Conservation (phyloP, 2,113 vertebrate species). For the Epinephelus lanceolatus region DNA sequence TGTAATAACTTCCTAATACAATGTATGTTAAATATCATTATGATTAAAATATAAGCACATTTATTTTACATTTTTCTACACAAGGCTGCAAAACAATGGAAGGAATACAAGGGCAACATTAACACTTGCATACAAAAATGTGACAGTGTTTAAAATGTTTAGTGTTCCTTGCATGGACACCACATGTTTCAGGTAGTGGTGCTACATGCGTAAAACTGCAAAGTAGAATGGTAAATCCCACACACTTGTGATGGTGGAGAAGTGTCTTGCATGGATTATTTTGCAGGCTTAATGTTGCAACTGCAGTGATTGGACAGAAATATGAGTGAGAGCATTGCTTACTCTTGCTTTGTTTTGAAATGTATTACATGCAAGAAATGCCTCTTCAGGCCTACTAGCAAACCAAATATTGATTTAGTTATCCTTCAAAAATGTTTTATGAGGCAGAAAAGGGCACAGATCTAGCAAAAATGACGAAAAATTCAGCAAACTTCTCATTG, state of each 20-base stretch:
- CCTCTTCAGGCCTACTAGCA: not conserved
- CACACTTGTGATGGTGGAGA: constrained; percentile 6
- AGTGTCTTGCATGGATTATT: not conserved
- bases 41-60: not conserved
- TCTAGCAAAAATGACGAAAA: not conserved
- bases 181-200: not conserved
- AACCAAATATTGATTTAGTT: not conserved
- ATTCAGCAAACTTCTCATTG: too few relatives aligned
- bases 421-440: not conserved
- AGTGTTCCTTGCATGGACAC: not conserved
- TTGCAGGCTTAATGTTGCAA: not conserved
- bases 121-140: not conserved
- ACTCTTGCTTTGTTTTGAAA: constrained; percentile 2
- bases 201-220: not conserved
- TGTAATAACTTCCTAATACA: not conserved
- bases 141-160: not conserved
- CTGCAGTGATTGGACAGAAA: not conserved
- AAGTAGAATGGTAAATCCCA: not conserved
- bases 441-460: not conserved
- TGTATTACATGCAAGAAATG: not conserved
- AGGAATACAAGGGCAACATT: not conserved
- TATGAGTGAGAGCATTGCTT: not conserved
- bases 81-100: not conserved
- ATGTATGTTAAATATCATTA: not conserved
- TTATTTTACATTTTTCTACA: not conserved